These are phyloP conservation scores for Hydra vulgaris DNA, from an alignment of 30 jellyfish, hydroid and myxozoan genomes.

Conservation along the genomic window DNA sequence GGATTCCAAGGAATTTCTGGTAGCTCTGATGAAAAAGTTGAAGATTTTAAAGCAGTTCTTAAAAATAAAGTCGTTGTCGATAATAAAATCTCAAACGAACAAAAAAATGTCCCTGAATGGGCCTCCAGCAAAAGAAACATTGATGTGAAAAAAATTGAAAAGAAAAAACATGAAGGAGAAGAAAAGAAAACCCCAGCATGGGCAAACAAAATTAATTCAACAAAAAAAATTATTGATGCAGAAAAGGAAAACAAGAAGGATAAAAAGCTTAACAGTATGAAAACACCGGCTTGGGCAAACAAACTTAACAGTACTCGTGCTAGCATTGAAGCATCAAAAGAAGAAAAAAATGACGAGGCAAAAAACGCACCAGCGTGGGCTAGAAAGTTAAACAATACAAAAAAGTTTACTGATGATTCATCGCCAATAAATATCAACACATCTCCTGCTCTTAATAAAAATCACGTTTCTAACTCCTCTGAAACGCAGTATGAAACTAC, in stretches of 20 bases:
- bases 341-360: background rate
- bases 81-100: background rate
- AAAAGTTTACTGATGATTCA: background rate
- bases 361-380: conserved; percentile 16
- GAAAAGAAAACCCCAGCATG: conserved; percentile 9
- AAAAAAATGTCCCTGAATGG: conserved; percentile 18
- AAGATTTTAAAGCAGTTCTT: conserved; percentile 17
- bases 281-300: conserved; percentile 24
- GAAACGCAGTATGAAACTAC: background rate
- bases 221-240: background rate
- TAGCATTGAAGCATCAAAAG: conserved; percentile 11
- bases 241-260: background rate
- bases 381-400: conserved; percentile 18
- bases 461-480: background rate
- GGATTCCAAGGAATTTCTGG: conserved; percentile 14
- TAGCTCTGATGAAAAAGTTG: conserved; percentile 9
- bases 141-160: conserved; percentile 12
- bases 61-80: conserved; percentile 10
- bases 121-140: conserved; percentile 2
- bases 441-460: background rate
- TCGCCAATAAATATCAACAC: background rate
- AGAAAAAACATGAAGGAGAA: background rate
- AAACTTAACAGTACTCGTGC: conserved; percentile 22
- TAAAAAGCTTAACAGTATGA: background rate
- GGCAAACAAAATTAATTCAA: conserved; percentile 14